Percentiles rank a stretch among this genome's conserved stretches.
Conservation (phyloP, 2,888 invertebrate species). For the Heteromyza rotundicornis region DNA sequence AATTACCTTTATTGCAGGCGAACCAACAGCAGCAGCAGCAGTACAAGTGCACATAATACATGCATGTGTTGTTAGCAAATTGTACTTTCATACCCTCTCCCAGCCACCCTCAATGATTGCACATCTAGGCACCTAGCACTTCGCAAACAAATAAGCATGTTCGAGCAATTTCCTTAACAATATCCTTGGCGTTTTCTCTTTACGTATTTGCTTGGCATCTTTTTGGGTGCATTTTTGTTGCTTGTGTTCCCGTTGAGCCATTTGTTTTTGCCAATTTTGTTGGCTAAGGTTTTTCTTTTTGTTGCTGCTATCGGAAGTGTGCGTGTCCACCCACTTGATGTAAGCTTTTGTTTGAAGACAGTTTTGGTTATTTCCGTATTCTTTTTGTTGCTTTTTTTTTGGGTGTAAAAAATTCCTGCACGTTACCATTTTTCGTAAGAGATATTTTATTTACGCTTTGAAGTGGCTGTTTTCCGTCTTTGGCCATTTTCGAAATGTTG, state of each 20-base stretch:
- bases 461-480: background rate
- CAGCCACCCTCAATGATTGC: background rate
- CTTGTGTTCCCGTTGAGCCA: too few relatives aligned
- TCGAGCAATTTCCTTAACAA: conserved; percentile 20
- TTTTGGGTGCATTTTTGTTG: background rate
- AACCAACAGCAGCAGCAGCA: background rate
- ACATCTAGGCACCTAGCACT: background rate
- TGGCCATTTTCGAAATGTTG: background rate
- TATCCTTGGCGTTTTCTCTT: conserved; percentile 13
- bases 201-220: conserved; percentile 3
- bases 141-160: conserved; percentile 11
- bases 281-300: background rate
- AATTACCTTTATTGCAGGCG: conserved; percentile 18
- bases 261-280: too few relatives aligned
- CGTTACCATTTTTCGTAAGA: too few relatives aligned
- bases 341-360: background rate
- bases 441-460: background rate
- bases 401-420: background rate
- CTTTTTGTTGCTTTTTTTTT: background rate
- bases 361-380: background rate
- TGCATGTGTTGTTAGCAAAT: conserved; percentile 23
- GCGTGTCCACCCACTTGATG: background rate
- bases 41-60: background rate
- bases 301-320: background rate
- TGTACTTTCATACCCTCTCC: background rate